A percentile compares a stretch with the other conserved stretches of the same genome.
Evolutionary conservation across 64 coral and sea anemone genomes (phyloP).

Genomic region (Montipora cactus): DNA sequence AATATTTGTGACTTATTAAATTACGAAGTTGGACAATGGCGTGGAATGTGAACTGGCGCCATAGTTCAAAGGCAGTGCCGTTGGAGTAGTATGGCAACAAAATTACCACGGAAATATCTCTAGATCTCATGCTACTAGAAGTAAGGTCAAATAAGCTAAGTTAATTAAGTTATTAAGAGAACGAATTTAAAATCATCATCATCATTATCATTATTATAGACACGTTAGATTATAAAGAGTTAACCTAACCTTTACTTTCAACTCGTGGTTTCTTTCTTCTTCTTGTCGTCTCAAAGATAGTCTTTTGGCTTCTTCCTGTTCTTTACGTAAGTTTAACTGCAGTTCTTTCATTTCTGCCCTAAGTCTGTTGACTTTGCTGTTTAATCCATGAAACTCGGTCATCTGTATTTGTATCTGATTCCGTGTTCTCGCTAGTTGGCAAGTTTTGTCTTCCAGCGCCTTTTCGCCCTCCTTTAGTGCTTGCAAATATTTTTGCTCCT

Average conservation of each 20-base stretch:
- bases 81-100: no score
- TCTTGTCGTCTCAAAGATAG: constrained; percentile 50
- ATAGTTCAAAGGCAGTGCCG: no score
- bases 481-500: constrained; percentile 62
- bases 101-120: no score
- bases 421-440: constrained; percentile 75
- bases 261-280: constrained; percentile 57
- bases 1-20: no score
- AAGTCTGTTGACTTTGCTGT: constrained; percentile 58
- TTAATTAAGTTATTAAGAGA: no score
- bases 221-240: no score
- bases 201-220: no score
- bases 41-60: no score
- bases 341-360: constrained; percentile 73
- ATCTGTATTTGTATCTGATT: constrained; percentile 83
- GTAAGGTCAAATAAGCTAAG: no score
- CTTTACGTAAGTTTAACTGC: constrained; percentile 19
- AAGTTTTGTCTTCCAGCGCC: constrained; percentile 73
- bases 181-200: not conserved
- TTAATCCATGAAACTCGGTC: constrained; percentile 73
- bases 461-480: constrained; percentile 89
- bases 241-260: constrained; percentile 54
- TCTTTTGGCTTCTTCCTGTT: constrained; percentile 31
- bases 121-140: no score
- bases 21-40: no score